Base-by-base conservation (phyloP, 2,888 invertebrate species). In the Catocala nupta region DNA sequence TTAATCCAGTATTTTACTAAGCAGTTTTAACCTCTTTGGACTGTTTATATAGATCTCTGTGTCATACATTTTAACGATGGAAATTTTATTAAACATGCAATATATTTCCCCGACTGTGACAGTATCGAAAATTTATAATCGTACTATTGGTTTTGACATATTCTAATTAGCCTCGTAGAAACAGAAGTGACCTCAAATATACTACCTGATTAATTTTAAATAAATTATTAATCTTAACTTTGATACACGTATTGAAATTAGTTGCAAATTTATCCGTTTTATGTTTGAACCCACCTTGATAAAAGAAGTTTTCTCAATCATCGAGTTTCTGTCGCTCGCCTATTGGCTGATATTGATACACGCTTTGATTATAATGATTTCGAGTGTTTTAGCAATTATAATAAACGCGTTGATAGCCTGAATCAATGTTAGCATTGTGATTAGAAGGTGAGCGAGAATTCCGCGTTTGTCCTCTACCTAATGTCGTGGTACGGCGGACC, bases 341-440 rank as follows among this genome's bases (percentile, higher is more conserved):
- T 13, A 47, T 52, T 33, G 47, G 36, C 45, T 5, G 10, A 48
- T 1, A 43, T 47, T 45, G 12, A 57, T 9, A 36, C 34, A 16
- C 50, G 50, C 25, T 45, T 51, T 56, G 58, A 65, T 61, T 59
- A 44, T 63, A 65, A 61, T 54, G 51, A 47, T 39, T 16, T 49
- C 13, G 12, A 55, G 54, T 16, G 52, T 58, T 59, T 59, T 49
- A 65, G 58, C 49, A 75, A 64, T 67, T 58, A 65, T 51, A 59
- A 61, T 51, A 69, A 57, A 62, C 59, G 12, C 34, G 16, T 59
- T 50, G 36, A 52, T 57, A 61, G 34, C 25, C 11, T 55, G 50
- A 45, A 57, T 65, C 55, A 45, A 39, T 39, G 55, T 33, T 58
- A 63, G 44, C 52, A 58, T 62, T 75, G 65, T 55, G 33, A n/a